Base-by-base conservation (phyloP, 2,113 vertebrate genomes). In the Noturus placidus region DNA sequence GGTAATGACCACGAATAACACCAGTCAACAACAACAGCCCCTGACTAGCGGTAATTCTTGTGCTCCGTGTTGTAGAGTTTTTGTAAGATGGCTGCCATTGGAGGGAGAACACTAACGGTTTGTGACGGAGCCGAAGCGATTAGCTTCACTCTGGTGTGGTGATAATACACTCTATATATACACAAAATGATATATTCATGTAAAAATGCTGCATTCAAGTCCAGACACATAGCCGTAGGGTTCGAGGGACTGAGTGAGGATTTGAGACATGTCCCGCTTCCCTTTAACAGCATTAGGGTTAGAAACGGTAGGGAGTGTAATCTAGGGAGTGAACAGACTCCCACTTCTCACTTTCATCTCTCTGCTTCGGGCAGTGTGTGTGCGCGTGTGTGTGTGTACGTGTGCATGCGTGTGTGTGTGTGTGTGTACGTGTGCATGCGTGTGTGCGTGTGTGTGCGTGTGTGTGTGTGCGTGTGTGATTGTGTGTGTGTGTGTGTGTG, bases 281-380 rank as follows among this genome's bases (percentile, higher is more conserved):
- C 88, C 92, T 94, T 93, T 93, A 94, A 95, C 91, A 95, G 93
- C 93, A 92, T 95, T 94, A 94, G 91, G 89, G 92, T 88, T 93
- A 91, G 89, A 91, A 84, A 94, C 92, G 93, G 92, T 92, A 91
- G 91, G 83, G 93, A 93, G 88, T 91, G 89, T 95, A 95, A 91
- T 96, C 92, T 91, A 89, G 88, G 92, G 94, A 95, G 89, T 95
- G 93, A 94, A 91, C 93, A 93, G 94, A 94, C 93, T 93, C 95
- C 93, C 89, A 89, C 92, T 92, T 91, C 89, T 87, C 89, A 88
- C 96, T 96, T 96, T 95, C 95, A 96, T 96, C 94, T 94, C 91
- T 83, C 92, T 94, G 92, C 94, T 95, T 94, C 94, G 77, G 93
- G 93, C 93, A 94, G 86, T 59, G 77, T 72, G 93, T 70, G 87